Conservation (phyloP, 2,888 invertebrate genomes). For the Agonopterix alstromeriana region DNA sequence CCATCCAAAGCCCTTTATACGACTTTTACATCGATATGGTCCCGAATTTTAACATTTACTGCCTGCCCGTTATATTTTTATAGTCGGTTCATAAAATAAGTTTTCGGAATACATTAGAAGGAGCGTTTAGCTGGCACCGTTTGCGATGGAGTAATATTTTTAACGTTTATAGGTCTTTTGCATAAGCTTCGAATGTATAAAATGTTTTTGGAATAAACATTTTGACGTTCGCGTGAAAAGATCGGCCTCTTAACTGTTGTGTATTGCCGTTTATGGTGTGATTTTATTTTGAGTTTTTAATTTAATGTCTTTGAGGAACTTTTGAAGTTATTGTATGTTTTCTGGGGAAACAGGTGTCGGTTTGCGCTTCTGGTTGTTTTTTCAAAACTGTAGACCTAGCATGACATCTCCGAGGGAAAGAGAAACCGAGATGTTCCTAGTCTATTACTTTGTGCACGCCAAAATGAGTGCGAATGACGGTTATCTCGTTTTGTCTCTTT, state of each 20-base stretch:
- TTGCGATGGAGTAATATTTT: constrained; percentile 53
- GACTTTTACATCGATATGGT: constrained; percentile 51
- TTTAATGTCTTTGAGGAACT: too few relatives aligned
- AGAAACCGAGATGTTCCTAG: too few relatives aligned
- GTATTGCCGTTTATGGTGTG: constrained; percentile 2
- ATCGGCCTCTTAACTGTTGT: constrained; percentile 5
- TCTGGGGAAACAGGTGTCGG: too few relatives aligned
- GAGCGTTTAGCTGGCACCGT: constrained; percentile 44
- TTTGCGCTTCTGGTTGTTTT: too few relatives aligned
- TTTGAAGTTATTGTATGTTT: too few relatives aligned
- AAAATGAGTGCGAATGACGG: too few relatives aligned
- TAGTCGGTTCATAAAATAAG: constrained; percentile 66
- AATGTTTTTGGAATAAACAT: constrained; percentile 42
- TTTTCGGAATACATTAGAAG: constrained; percentile 61
- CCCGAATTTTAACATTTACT: constrained; percentile 62
- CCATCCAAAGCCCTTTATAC: constrained; percentile 28
- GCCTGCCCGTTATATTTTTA: constrained; percentile 62
- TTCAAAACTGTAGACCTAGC: too few relatives aligned
- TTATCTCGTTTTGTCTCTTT: too few relatives aligned
- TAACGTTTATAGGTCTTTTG: constrained; percentile 63
- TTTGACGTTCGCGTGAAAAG: constrained; percentile 12
- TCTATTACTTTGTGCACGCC: too few relatives aligned
- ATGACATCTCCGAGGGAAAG: too few relatives aligned
- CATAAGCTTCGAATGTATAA: constrained; percentile 51
- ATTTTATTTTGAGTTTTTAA: not conserved